phyloP scores from a whole-genome alignment of 2,113 vertebrate species.

The Blennius ocellaris region DNA sequence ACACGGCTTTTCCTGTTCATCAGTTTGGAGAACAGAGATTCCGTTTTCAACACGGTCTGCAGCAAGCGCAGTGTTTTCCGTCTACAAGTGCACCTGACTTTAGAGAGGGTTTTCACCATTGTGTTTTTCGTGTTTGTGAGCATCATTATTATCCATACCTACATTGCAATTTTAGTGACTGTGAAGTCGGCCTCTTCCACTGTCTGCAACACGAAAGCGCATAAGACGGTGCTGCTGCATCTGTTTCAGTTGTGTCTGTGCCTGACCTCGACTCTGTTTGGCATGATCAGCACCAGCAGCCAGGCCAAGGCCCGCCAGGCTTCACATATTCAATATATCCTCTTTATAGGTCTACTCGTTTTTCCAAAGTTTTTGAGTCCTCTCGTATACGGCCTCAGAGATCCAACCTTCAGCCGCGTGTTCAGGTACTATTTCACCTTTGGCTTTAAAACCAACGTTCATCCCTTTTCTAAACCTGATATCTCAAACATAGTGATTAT shows the following conservation, averaged over 20 bases:
- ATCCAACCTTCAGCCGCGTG: conserved; percentile 42
- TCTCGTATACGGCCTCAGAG: conserved; percentile 64
- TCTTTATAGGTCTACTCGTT: conserved; percentile 57
- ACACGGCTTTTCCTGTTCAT: conserved; percentile 50
- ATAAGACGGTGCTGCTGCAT: conserved; percentile 61
- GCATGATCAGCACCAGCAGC: conserved; percentile 10
- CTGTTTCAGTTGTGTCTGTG: conserved; percentile 60
- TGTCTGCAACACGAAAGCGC: conserved; percentile 13
- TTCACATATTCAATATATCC: conserved; percentile 12
- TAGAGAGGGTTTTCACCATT: conserved; percentile 34
- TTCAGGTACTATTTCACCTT: conserved; percentile 62
- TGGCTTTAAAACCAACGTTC: conserved; percentile 9
- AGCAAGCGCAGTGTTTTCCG: neutral
- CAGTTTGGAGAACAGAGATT: neutral
- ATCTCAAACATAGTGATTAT: neutral
- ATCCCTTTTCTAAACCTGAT: conserved; percentile 6
- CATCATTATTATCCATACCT: conserved; percentile 54
- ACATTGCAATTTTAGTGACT: conserved; percentile 40
- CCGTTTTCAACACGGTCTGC: conserved; percentile 15
- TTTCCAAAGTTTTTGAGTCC: conserved; percentile 67
- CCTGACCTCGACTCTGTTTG: conserved; percentile 54
- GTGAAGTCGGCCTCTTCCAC: conserved; percentile 41
- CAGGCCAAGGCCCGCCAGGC: neutral
- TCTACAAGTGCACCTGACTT: conserved; percentile 10
- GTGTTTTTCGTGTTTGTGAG: conserved; percentile 50